Percentiles rank a stretch among this genome's conserved stretches.
These are phyloP conservation scores for Helicoverpa assulta DNA, from an alignment of 2,888 invertebrate genomes.

Conservation along the genomic window DNA sequence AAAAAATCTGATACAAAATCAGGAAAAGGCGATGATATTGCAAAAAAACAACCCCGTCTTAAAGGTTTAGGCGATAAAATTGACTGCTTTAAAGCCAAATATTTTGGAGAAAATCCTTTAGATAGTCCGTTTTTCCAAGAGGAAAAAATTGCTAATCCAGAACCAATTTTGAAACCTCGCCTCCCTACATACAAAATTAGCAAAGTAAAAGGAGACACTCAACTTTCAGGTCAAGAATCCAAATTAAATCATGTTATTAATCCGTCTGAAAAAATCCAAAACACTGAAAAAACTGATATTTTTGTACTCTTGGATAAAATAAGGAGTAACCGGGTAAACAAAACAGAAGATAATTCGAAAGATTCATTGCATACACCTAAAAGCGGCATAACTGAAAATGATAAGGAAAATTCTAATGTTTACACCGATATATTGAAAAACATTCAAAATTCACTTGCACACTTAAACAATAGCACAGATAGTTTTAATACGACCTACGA, in stretches of 20 bases:
- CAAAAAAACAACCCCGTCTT: constrained; percentile 87
- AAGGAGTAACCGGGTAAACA: constrained; percentile 56
- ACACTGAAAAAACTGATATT: constrained; percentile 59
- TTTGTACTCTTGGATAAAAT: constrained; percentile 69
- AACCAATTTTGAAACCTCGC: constrained; percentile 77
- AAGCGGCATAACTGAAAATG: constrained; percentile 34
- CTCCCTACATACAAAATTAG: constrained; percentile 65
- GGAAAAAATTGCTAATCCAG: constrained; percentile 86
- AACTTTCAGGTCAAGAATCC: constrained; percentile 29
- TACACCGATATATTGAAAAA: constrained; percentile 87
- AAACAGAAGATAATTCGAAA: constrained; percentile 52
- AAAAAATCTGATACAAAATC: constrained; percentile 66
- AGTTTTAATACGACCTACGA: constrained; percentile 62
- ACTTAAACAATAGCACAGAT: constrained; percentile 23
- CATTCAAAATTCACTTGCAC: constrained; percentile 65
- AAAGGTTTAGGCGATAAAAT: constrained; percentile 93
- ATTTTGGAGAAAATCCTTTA: constrained; percentile 93
- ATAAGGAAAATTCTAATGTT: constrained; percentile 73
- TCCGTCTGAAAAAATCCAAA: constrained; percentile 46
- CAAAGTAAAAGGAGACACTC: constrained; percentile 39
- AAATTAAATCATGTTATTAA: constrained; percentile 42
- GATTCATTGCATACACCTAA: constrained; percentile 35
- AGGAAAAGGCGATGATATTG: constrained; percentile 70
- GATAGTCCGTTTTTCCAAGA: constrained; percentile 93
- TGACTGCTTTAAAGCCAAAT: constrained; percentile 93